Conservation (phyloP, 2,113 vertebrate genomes). For the Cottus gobio region DNA sequence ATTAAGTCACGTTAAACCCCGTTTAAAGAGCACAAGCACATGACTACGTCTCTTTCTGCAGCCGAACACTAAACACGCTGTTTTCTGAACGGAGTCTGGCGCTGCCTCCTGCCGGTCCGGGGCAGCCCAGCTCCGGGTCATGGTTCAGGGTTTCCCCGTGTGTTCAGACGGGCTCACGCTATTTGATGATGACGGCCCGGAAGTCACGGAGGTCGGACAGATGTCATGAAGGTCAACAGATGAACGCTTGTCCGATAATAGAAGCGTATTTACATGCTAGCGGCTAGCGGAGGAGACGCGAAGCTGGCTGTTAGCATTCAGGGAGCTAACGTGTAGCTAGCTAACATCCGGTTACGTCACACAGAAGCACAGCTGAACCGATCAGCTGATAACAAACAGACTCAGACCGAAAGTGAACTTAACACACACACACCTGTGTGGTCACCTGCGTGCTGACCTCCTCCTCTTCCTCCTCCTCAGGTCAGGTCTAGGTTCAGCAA, state of each 20-base stretch:
- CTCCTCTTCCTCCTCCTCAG: too few species aligned
- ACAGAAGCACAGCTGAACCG: neutral
- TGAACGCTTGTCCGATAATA: conserved; percentile 52
- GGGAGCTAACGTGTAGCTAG: neutral
- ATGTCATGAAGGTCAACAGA: neutral
- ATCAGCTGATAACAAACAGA: neutral
- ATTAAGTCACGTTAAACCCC: too few species aligned
- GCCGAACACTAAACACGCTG: too few species aligned
- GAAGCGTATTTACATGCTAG: conserved; percentile 29
- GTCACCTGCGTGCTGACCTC: neutral
- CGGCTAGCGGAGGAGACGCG: neutral
- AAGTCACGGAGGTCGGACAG: neutral
- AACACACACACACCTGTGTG: neutral
- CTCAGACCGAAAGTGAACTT: neutral
- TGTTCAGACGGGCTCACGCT: neutral
- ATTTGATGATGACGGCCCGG: neutral
- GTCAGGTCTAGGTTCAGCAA: too few species aligned
- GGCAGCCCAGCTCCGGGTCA: too few species aligned
- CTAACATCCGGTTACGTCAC: neutral
- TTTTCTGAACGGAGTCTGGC: too few species aligned
- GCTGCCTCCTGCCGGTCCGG: too few species aligned
- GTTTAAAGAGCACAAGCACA: too few species aligned
- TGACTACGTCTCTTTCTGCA: too few species aligned
- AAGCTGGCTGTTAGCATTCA: neutral
- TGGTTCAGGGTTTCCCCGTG: neutral